Base-by-base conservation (phyloP, 2,113 vertebrate genomes). In the Ptilonorhynchus violaceus region DNA sequence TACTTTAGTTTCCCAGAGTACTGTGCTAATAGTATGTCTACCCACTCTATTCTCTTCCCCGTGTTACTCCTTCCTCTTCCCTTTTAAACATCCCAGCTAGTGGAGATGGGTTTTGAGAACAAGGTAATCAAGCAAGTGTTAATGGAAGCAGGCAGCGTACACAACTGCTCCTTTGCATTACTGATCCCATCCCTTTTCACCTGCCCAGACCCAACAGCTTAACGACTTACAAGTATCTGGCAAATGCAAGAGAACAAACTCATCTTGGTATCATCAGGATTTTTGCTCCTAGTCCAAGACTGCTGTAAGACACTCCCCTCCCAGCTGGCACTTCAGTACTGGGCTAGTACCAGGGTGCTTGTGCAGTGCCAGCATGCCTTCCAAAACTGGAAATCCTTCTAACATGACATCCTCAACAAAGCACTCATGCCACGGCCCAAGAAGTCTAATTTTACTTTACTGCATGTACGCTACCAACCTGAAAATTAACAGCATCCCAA, bases 351-450 rank as follows among this genome's bases (percentile, higher is more conserved):
- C 35, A 78, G 20, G 0, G 0, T 14, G 28, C 23, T 39, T 41
- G 10, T n/a, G 37, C 0, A 1, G 27, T 64, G 46, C n/a, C 55
- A 93, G 6, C 7, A 28, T 2, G 1, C 12, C 49, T 85, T 76
- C 25, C n/a, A 79, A 73, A 79, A 82, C 24, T 56, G 22, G 24
- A 90, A 92, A 80, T 14, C 39, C 25, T 85, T 83, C 41, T 74
- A 41, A 37, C 20, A 56, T 0, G 0, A 60, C 11, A 91, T 20
- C 35, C 46, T 53, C 35, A 74, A 52, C 60, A 72, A 9, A 53
- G 28, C 47, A 46, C 21, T 79, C 0, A 0, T 19, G 55, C 30
- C 31, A 52, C 0, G 1, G 24, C 8, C 20, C 47, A 72, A 31
- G n/a, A 90, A n/a, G 35, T 37, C 30, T 41, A 20, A n/a, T 41